Evolutionary conservation across 2,113 vertebrate genomes (phyloP).

Genomic region (Pyxicephalus adspersus): DNA sequence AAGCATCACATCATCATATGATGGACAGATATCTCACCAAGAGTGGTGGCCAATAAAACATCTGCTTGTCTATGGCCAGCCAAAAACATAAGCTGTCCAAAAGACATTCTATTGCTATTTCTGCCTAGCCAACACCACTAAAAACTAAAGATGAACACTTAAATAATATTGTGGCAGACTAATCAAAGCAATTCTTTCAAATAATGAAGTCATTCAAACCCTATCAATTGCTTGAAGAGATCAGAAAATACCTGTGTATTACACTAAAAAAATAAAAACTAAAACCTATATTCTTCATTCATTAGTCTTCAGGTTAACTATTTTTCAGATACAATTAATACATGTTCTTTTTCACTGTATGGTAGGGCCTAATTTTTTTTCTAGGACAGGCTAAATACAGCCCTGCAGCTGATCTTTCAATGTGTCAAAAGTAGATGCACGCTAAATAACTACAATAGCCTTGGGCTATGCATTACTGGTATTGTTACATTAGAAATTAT

Average conservation of each 20-base stretch:
- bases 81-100: no score
- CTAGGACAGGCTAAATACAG: slow-evolving; percentile 14
- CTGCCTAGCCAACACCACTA: no score
- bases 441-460: slow-evolving; percentile 44
- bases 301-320: background rate
- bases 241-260: no score
- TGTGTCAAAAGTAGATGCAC: slow-evolving; percentile 31
- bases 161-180: no score
- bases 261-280: no score
- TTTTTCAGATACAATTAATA: background rate
- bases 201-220: background rate
- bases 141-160: no score
- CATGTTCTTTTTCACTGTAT: background rate
- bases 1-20: no score
- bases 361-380: background rate
- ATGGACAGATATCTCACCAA: no score
- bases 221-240: background rate
- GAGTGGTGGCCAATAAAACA: no score
- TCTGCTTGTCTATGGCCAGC: no score
- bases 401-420: slow-evolving; percentile 31
- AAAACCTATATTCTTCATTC: background rate
- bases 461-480: slow-evolving; percentile 44
- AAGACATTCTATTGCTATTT: no score
- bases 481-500: slow-evolving; percentile 50
- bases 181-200: background rate